These are phyloP conservation scores for Beroe ovata DNA, from an alignment of 37 sponge, comb jelly and placozoan species.

Conservation along the genomic window DNA sequence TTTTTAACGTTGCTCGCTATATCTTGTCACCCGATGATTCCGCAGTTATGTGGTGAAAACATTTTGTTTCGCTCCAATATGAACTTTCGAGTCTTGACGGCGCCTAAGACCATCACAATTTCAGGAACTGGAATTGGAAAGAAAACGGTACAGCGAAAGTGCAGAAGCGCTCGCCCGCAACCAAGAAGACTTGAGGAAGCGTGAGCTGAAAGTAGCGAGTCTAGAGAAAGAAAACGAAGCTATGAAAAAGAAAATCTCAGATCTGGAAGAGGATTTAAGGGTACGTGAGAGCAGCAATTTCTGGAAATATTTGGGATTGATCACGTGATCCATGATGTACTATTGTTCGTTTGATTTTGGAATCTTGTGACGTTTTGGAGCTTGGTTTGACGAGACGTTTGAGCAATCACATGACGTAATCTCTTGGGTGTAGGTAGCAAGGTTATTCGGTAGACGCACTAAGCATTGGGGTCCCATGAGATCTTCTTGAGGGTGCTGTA, in stretches of 20 bases:
- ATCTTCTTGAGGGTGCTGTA: conserved; percentile 11
- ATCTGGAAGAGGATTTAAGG: conserved; percentile 60
- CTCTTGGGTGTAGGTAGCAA: background rate
- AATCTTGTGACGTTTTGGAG: no score
- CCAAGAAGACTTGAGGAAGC: conserved; percentile 57
- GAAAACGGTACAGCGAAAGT: conserved; percentile 27
- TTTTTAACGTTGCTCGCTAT: background rate
- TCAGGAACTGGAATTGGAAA: conserved; percentile 53
- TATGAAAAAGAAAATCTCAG: conserved; percentile 62
- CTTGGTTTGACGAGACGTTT: no score
- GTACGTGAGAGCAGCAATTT: background rate
- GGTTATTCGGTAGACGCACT: background rate
- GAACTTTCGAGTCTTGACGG: no score
- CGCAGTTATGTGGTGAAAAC: no score
- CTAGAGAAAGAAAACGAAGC: conserved; percentile 54
- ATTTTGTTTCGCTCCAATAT: background rate
- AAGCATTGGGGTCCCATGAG: background rate
- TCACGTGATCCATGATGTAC: no score
- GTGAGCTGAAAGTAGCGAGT: conserved; percentile 19
- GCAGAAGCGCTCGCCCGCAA: conserved; percentile 28
- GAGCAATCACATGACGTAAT: no score
- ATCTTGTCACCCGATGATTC: no score
- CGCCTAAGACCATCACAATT: background rate
- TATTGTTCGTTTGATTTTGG: no score
- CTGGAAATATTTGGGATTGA: background rate